Conservation (phyloP, 2,797 vertebrate species). For the Psittacula echo region DNA sequence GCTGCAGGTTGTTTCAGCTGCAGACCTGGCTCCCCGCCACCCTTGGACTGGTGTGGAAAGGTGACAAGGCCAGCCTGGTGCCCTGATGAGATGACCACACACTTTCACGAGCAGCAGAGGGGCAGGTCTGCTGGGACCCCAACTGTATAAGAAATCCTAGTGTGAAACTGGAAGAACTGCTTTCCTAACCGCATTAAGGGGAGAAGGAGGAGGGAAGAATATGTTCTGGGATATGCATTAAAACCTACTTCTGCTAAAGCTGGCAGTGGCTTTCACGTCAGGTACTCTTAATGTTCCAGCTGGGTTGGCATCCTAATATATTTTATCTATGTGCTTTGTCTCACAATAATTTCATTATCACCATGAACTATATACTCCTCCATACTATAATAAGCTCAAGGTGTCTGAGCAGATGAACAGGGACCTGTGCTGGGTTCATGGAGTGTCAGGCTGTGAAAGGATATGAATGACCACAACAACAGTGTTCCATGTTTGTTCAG, state of each 20-base stretch:
- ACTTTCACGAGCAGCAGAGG: accelerated
- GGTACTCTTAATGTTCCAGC: not conserved
- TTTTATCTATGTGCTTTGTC: not conserved
- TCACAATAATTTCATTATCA: not conserved
- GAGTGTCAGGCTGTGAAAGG: not conserved
- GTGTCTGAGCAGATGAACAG: not conserved
- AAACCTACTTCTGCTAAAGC: not conserved
- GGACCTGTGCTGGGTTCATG: not conserved
- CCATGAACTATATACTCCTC: not conserved
- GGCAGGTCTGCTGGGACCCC: not conserved
- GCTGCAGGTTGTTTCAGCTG: not conserved
- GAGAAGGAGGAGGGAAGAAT: not conserved
- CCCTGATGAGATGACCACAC: accelerated
- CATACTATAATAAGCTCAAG: not conserved
- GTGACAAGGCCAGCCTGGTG: not conserved
- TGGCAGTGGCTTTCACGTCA: not conserved
- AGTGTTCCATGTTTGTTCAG: accelerated
- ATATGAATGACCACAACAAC: no score
- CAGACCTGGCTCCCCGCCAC: not conserved
- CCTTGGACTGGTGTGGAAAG: accelerated
- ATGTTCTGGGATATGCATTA: not conserved
- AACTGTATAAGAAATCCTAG: not conserved
- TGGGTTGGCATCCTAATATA: not conserved
- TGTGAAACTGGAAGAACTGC: not conserved
- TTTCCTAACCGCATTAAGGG: not conserved